These are phyloP conservation scores for Phenganax marumi DNA, from an alignment of 92 coral and sea anemone genomes.

Conservation along the genomic window DNA sequence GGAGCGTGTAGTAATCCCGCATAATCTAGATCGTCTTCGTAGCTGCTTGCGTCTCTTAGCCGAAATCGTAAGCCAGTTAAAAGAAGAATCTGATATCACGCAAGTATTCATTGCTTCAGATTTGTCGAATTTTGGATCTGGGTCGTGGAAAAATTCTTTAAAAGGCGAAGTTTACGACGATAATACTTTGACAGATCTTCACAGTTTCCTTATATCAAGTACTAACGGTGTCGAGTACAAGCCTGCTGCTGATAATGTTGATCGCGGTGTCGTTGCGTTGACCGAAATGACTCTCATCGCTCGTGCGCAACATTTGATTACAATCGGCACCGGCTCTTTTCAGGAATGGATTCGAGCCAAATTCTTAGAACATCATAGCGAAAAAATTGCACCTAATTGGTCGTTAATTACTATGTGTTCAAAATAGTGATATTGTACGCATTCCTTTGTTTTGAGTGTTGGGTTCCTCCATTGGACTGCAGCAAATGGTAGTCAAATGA, in stretches of 20 bases:
- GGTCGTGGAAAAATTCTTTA: constrained; percentile 16
- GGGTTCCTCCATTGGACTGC: too few relatives aligned
- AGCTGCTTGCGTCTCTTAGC: constrained; percentile 62
- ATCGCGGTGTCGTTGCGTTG: constrained; percentile 24
- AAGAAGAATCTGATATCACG: constrained; percentile 39
- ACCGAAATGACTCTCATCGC: neutral
- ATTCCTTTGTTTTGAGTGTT: too few relatives aligned
- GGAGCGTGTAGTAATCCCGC: constrained; percentile 75
- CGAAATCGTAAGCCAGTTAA: constrained; percentile 50
- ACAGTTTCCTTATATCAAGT: constrained; percentile 5
- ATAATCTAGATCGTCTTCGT: constrained; percentile 59
- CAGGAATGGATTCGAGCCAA: neutral
- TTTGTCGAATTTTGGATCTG: constrained; percentile 67
- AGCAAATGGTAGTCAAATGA: too few relatives aligned
- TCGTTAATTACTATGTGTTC: neutral
- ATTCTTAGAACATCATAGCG: constrained; percentile 11
- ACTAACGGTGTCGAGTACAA: neutral
- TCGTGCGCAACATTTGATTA: constrained; percentile 9
- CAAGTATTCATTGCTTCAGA: constrained; percentile 48
- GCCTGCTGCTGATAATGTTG: neutral
- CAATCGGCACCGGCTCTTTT: constrained; percentile 6
- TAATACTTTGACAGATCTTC: neutral
- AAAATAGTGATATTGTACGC: too few relatives aligned
- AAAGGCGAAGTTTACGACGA: neutral
- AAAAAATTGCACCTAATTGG: neutral